Conservation (phyloP, 2,113 vertebrate species). For the Pachycephala philippinensis region DNA sequence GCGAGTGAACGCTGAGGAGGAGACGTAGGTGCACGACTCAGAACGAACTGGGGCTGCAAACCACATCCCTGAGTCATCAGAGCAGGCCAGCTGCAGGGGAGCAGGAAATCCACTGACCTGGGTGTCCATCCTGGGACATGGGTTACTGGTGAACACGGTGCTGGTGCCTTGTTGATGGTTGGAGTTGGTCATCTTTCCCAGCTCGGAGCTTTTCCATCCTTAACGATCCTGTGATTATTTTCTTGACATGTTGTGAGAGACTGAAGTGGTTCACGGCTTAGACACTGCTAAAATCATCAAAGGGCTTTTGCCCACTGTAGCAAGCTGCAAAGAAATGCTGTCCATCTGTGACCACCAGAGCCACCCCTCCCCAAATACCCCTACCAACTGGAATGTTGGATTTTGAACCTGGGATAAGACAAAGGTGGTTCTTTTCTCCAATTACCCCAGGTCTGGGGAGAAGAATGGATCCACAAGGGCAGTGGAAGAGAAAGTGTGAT, state of each 20-base stretch:
- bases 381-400: accelerated
- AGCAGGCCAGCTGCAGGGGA: not conserved
- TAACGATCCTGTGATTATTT: not conserved
- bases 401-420: not conserved
- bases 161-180: not conserved
- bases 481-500: not conserved
- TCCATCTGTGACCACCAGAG: not conserved
- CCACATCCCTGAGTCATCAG: not conserved
- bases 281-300: not conserved
- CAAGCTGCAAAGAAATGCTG: not conserved
- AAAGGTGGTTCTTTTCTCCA: not conserved
- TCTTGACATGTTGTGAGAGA: not conserved
- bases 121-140: not conserved
- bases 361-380: not conserved
- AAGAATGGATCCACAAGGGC: not conserved
- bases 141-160: accelerated
- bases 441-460: not conserved
- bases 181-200: not conserved
- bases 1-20: not conserved
- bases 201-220: not conserved
- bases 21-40: accelerated
- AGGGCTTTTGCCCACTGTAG: not conserved
- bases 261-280: not conserved
- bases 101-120: not conserved
- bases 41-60: not conserved